phyloP scores from a whole-genome alignment of 2,113 vertebrate genomes.

The Illadopsis cleaveri region DNA sequence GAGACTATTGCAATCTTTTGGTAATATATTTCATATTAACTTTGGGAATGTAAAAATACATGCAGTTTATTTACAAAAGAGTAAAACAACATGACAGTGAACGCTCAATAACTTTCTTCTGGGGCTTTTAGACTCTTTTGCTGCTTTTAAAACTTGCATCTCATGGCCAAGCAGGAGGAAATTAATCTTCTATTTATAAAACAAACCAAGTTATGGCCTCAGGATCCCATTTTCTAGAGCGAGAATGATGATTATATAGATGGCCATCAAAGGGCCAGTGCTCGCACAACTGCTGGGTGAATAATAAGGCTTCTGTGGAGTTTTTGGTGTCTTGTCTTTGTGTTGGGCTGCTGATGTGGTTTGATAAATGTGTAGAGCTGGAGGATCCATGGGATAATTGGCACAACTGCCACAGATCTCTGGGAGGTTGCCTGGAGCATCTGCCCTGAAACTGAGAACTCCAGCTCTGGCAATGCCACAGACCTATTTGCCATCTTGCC shows the following conservation, averaged over 20 bases:
- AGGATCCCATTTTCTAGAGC: neutral
- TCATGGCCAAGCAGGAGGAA: neutral
- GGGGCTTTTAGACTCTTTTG: neutral
- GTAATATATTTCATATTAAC: neutral
- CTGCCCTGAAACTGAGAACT: neutral
- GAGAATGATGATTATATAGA: neutral
- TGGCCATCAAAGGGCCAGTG: neutral
- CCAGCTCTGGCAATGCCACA: neutral
- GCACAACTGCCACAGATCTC: neutral
- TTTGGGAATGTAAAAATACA: neutral
- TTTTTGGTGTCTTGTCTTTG: neutral
- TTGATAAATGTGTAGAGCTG: slow-evolving; percentile 40
- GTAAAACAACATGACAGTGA: neutral
- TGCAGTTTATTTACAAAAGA: neutral
- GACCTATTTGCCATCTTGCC: neutral
- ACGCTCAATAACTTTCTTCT: neutral
- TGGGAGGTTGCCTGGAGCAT: slow-evolving; percentile 21
- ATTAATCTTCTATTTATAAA: neutral
- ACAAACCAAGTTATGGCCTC: neutral
- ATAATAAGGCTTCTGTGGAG: neutral
- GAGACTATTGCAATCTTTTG: neutral
- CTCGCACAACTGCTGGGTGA: neutral
- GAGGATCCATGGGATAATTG: slow-evolving; percentile 11
- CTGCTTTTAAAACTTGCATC: neutral
- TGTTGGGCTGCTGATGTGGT: neutral